phyloP scores from a whole-genome alignment of 92 coral and sea anemone genomes.

The Paragorgia papillata region DNA sequence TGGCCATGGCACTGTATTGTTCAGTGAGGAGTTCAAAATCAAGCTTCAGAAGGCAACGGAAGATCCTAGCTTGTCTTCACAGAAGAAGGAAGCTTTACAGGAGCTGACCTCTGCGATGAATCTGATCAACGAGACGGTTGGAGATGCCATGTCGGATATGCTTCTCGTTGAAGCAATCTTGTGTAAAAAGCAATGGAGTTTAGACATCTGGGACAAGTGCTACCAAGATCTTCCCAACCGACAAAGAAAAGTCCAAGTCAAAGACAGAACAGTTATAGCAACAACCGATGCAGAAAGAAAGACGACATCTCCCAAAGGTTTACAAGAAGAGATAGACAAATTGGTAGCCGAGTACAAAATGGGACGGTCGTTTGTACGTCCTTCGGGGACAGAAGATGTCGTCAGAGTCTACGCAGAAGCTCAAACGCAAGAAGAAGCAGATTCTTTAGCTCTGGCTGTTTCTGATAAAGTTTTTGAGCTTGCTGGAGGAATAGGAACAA shows the following conservation, averaged over 20 bases:
- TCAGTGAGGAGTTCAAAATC: constrained; percentile 63
- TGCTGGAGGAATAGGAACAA: constrained; percentile 92
- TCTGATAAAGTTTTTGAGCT: constrained; percentile 78
- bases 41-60: constrained; percentile 65
- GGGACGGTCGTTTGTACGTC: constrained; percentile 97
- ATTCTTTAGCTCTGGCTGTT: constrained; percentile 82
- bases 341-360: constrained; percentile 60
- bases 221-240: constrained; percentile 87
- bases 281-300: constrained; percentile 86
- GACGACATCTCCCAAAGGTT: constrained; percentile 76
- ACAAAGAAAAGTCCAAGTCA: constrained; percentile 83
- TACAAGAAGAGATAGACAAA: constrained; percentile 82
- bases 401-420: constrained; percentile 99
- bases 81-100: constrained; percentile 66
- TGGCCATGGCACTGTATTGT: constrained; percentile 93
- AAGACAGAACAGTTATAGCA: constrained; percentile 85
- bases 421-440: constrained; percentile 75
- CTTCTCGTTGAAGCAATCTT: constrained; percentile 88
- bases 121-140: constrained; percentile 90
- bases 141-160: constrained; percentile 97
- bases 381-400: constrained; percentile 97
- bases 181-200: constrained; percentile 75
- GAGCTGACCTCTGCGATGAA: constrained; percentile 74
- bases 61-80: constrained; percentile 48
- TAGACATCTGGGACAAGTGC: constrained; percentile 72